phyloP scores from a whole-genome alignment of 2,888 invertebrate species.

The Drosophila conformis region DNA sequence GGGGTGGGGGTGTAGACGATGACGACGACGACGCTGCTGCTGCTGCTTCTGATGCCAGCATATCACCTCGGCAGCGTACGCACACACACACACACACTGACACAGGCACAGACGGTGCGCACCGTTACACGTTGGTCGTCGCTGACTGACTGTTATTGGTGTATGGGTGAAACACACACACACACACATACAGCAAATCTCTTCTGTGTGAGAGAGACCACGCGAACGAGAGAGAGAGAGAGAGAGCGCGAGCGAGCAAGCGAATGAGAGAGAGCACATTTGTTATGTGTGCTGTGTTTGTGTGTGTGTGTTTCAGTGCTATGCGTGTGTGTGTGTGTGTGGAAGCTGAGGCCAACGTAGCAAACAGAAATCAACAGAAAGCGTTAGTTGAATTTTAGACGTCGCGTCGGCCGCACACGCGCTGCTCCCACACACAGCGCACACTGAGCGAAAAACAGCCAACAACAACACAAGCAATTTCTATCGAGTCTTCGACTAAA shows the following conservation, averaged over 20 bases:
- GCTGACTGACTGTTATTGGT: slow-evolving; percentile 64
- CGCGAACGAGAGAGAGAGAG: background rate
- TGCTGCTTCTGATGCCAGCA: slow-evolving; percentile 19
- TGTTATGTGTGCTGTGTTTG: background rate
- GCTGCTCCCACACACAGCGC: slow-evolving; percentile 76
- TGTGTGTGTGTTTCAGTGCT: background rate
- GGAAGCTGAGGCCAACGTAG: slow-evolving; percentile 46
- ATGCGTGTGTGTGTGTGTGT: slow-evolving; percentile 22
- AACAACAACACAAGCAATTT: slow-evolving; percentile 47
- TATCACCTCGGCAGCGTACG: slow-evolving; percentile 60
- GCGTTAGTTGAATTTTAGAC: slow-evolving; percentile 84
- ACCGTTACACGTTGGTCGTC: slow-evolving; percentile 63
- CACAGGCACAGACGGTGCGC: slow-evolving; percentile 61
- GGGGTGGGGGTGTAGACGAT: slow-evolving; percentile 39
- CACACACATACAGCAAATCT: slow-evolving; percentile 31
- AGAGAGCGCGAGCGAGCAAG: slow-evolving; percentile 2
- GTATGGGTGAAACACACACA: slow-evolving; percentile 69
- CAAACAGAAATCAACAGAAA: slow-evolving; percentile 74
- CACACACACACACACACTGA: slow-evolving; percentile 45
- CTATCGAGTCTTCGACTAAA: slow-evolving; percentile 44
- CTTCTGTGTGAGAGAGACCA: background rate
- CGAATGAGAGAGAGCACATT: slow-evolving; percentile 1
- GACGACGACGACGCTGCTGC: slow-evolving; percentile 17
- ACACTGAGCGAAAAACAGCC: slow-evolving; percentile 28
- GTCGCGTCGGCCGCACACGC: slow-evolving; percentile 85